Percentiles rank a stretch among this genome's conserved stretches.
phyloP scores from a whole-genome alignment of 2,113 vertebrate species.

The Accipiter virgatus region DNA sequence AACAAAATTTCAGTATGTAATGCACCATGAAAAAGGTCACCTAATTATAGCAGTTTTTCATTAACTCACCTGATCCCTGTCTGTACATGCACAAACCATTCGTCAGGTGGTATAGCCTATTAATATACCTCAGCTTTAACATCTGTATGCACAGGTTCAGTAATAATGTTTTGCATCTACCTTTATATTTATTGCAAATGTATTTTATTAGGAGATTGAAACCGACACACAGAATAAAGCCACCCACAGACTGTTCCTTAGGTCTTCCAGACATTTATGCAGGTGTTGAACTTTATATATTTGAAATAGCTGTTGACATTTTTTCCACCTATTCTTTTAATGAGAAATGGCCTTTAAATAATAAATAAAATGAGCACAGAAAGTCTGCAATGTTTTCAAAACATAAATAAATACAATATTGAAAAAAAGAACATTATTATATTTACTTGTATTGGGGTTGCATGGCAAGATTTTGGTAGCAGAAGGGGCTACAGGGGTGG shows the following conservation, averaged over 20 bases:
- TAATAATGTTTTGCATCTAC: slow-evolving; percentile 13
- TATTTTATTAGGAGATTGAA: slow-evolving; percentile 42
- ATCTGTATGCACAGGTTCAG: background rate
- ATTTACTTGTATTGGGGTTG: background rate
- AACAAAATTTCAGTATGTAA: slow-evolving; percentile 41
- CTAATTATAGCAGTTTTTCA: slow-evolving; percentile 13
- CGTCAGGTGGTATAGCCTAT: background rate
- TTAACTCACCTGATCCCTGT: slow-evolving; percentile 22
- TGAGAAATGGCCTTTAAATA: background rate
- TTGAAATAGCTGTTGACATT: slow-evolving; percentile 8
- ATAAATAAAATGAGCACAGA: background rate
- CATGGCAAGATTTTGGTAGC: background rate
- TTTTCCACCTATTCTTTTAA: slow-evolving; percentile 2
- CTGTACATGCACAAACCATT: background rate
- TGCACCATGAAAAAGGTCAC: background rate
- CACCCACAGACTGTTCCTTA: slow-evolving; percentile 30
- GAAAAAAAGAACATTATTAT: background rate
- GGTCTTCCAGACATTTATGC: slow-evolving; percentile 36
- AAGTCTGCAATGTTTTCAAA: background rate
- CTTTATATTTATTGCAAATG: slow-evolving; percentile 24
- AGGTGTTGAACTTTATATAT: slow-evolving; percentile 34
- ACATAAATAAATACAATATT: background rate
- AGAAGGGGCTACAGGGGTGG: accelerated
- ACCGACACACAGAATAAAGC: background rate
- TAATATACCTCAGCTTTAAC: slow-evolving; percentile 26